Evolutionary conservation across 2,797 vertebrate species (phyloP), one percentile per base, ranked within the genome.

Genomic region (Natrix natrix): DNA sequence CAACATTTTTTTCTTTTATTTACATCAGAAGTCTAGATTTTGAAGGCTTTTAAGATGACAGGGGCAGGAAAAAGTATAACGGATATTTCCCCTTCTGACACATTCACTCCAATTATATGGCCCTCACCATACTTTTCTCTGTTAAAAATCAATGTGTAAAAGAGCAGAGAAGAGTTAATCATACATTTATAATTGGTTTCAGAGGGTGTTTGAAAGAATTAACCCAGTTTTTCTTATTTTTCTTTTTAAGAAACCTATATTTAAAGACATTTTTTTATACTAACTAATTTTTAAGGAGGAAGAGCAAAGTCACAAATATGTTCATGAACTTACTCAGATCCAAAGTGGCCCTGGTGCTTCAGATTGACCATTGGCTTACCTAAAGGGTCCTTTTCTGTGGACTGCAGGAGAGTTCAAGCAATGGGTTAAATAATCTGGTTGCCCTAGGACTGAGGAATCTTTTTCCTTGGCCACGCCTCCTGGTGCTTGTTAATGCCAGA

Each of bases 101-200:
- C 10, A 59, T 54, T 55, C 48, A 55, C 22, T 91, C 26, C 12
- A 87, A 22, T 54, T n/a, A 61, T 86, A 63, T 20, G 28, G n/a
- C 57, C 3, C 26, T 61, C 13, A 87, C 28, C 26, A 86, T 43
- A 26, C 12, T 86, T 16, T 86, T 14, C 24, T 54, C 5, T 91
- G 61, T 48, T 54, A 52, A 61, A 59, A 48, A 52, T 61, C 93
- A 95, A 32, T 59, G 1, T 87, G 61, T 91, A 24, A 86, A 93
- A 94, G 86, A 28, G 88, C 74, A 0, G 7, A 89, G 0, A 0
- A 2, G 3, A 74, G 13, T 48, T 83, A 0, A 0, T 61, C 52
- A 83, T 2, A 1, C 90, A n/a, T 90, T 94, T 89, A 16, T 86
- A 32, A 28, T 56, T 37, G 52, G 32, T 55, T 89, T n/a, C 5